These are phyloP conservation scores for Semnopithecus entellus DNA, from an alignment of 2,113 vertebrate genomes.

Conservation along the genomic window DNA sequence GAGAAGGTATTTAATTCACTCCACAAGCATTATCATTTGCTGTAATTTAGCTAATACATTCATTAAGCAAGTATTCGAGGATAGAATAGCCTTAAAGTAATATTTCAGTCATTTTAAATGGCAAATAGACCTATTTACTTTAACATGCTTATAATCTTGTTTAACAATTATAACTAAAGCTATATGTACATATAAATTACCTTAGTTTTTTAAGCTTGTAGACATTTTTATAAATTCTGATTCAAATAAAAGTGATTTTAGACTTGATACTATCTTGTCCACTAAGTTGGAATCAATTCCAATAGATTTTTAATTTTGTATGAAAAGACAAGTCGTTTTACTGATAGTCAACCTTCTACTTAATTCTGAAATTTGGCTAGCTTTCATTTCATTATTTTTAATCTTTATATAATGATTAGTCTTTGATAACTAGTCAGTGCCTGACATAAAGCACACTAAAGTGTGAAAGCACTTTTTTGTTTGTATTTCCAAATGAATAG, in stretches of 20 bases:
- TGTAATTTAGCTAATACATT: not conserved
- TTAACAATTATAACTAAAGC: not conserved
- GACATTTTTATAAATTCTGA: not conserved
- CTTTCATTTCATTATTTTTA: conserved; percentile 7
- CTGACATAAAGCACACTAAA: not conserved
- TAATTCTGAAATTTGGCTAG: conserved; percentile 10
- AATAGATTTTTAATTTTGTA: conserved; percentile 19
- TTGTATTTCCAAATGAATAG: not conserved
- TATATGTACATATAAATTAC: not conserved
- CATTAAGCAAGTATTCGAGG: not conserved
- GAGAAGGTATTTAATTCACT: not conserved
- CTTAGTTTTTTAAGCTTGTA: not conserved
- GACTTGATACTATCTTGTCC: not conserved
- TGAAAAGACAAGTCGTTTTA: not conserved
- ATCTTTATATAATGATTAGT: not conserved
- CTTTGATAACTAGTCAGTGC: not conserved
- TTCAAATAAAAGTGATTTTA: not conserved
- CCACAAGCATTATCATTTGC: not conserved
- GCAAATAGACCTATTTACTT: not conserved
- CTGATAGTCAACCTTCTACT: not conserved
- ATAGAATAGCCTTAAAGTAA: not conserved
- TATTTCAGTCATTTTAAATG: not conserved
- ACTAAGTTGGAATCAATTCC: not conserved
- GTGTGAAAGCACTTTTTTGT: not conserved
- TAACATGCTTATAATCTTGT: not conserved